Conservation (phyloP, 1,140 invertebrate genomes). For the Cydia amplana region DNA sequence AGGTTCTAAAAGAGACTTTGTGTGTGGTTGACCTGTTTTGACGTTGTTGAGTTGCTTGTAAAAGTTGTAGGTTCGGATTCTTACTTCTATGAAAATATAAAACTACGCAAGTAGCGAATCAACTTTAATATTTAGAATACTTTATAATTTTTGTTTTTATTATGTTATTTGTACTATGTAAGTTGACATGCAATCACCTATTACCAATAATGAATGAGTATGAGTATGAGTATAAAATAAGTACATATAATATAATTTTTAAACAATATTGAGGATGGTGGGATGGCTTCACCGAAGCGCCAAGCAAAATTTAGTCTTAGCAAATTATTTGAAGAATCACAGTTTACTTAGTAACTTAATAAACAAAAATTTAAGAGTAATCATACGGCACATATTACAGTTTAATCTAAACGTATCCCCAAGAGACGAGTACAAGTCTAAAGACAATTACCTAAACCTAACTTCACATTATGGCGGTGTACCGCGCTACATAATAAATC, state of each 20-base stretch:
- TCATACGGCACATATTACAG: background rate
- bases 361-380: background rate
- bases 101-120: too few species aligned
- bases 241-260: too few species aligned
- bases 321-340: background rate
- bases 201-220: too few species aligned
- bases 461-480: background rate
- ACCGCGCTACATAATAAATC: constrained; percentile 10
- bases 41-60: background rate
- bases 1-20: background rate
- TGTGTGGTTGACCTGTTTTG: background rate
- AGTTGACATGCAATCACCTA: too few species aligned
- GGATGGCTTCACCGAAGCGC: background rate
- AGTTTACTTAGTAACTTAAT: too few species aligned
- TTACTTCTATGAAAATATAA: background rate
- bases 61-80: background rate
- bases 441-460: constrained; percentile 7
- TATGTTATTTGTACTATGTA: too few species aligned
- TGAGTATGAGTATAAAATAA: too few species aligned
- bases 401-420: background rate
- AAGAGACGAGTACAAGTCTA: background rate
- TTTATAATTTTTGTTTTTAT: too few species aligned
- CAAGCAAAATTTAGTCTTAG: background rate
- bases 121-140: too few species aligned
- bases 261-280: too few species aligned